These are phyloP conservation scores for Mamestra brassicae DNA, from an alignment of 2,888 invertebrate species.

Conservation along the genomic window DNA sequence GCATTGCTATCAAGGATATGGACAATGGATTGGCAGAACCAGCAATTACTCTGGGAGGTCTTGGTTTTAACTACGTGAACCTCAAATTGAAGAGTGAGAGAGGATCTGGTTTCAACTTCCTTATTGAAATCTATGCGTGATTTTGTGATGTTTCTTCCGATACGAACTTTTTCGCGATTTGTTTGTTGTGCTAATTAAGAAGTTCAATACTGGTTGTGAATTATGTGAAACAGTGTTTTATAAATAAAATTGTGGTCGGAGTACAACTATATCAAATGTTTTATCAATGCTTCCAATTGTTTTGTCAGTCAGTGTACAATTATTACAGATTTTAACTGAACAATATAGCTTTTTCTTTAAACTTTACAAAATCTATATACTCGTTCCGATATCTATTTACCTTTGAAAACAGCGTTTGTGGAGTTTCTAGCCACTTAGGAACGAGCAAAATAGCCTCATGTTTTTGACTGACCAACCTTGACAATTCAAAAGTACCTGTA, in stretches of 20 bases:
- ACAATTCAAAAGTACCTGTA: too few species aligned
- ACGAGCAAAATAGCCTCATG: too few species aligned
- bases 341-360: background rate
- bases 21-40: slow-evolving; percentile 83
- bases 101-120: slow-evolving; percentile 81
- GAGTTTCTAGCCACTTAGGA: too few species aligned
- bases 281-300: background rate
- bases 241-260: background rate
- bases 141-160: background rate
- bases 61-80: slow-evolving; percentile 82
- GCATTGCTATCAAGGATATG: slow-evolving; percentile 84
- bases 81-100: slow-evolving; percentile 86
- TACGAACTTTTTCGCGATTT: background rate
- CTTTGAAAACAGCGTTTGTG: too few species aligned
- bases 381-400: too few species aligned
- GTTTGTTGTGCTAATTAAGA: background rate
- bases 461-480: too few species aligned
- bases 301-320: background rate
- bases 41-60: slow-evolving; percentile 83
- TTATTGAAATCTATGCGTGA: slow-evolving; percentile 85
- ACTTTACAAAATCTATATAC: background rate
- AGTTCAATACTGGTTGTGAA: background rate
- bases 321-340: slow-evolving; percentile 21
- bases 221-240: background rate
- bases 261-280: background rate